A percentile compares a stretch with the other conserved stretches of the same genome.
phyloP scores from a whole-genome alignment of 2,888 invertebrate genomes.

The Temnothorax unifasciatus region DNA sequence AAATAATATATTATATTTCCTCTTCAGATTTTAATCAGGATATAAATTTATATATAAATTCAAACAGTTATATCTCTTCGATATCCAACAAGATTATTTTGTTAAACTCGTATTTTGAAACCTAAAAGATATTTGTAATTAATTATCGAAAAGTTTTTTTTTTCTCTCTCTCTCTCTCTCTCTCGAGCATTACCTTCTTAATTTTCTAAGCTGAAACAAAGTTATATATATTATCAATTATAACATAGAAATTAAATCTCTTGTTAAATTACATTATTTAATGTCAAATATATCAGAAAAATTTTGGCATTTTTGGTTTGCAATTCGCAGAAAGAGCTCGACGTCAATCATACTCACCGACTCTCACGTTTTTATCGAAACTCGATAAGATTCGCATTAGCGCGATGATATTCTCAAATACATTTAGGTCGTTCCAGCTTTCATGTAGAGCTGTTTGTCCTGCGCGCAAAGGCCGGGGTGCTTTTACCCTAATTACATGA shows the following conservation, averaged over 20 bases:
- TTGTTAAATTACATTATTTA: neutral
- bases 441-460: conserved; percentile 62
- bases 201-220: neutral
- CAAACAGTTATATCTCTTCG: neutral
- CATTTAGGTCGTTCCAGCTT: conserved; percentile 54
- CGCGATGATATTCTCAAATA: conserved; percentile 67
- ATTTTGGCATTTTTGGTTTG: neutral
- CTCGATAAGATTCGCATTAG: conserved; percentile 65
- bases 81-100: neutral
- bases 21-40: neutral
- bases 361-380: conserved; percentile 57
- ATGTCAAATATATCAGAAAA: neutral
- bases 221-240: neutral
- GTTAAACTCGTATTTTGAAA: neutral
- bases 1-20: neutral
- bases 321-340: conserved; percentile 5
- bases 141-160: neutral
- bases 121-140: neutral
- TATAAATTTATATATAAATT: neutral
- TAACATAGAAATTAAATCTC: neutral
- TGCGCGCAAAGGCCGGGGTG: conserved; percentile 49
- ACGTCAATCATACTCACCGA: conserved; percentile 23
- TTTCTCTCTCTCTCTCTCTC: too few relatives aligned
- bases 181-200: neutral
- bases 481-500: conserved; percentile 72